These are phyloP conservation scores for Gobius niger DNA, from an alignment of 2,113 vertebrate species.

Conservation along the genomic window DNA sequence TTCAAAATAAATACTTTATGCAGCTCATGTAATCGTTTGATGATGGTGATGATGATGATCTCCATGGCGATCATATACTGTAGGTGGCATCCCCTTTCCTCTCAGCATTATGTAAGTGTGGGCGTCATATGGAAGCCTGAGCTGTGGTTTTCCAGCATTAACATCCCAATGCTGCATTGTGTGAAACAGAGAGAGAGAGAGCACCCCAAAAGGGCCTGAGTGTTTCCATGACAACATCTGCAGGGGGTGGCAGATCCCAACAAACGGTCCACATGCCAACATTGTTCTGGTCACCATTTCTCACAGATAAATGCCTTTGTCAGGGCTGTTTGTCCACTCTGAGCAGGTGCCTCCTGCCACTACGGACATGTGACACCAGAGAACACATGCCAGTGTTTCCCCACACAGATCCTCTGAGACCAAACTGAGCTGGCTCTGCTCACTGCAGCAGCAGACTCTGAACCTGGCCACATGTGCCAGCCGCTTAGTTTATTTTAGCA, in stretches of 20 bases:
- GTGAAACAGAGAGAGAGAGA: constrained; percentile 49
- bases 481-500: neutral
- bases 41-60: constrained; percentile 18
- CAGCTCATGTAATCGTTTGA: neutral
- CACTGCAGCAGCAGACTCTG: constrained; percentile 15
- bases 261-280: constrained; percentile 52
- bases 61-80: constrained; percentile 24
- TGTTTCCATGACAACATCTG: constrained; percentile 82
- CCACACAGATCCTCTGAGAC: constrained; percentile 11
- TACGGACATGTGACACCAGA: constrained; percentile 3
- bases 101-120: constrained; percentile 59
- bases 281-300: constrained; percentile 43
- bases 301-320: constrained; percentile 34
- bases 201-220: constrained; percentile 60
- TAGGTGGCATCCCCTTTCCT: constrained; percentile 51
- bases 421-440: constrained; percentile 21
- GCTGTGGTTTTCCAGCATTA: constrained; percentile 55
- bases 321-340: constrained; percentile 14
- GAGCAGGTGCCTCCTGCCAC: constrained; percentile 13
- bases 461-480: constrained; percentile 26
- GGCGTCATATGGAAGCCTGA: constrained; percentile 61
- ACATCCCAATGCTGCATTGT: constrained; percentile 64
- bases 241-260: constrained; percentile 73
- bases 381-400: constrained; percentile 28
- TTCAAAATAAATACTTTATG: neutral